A percentile compares a stretch with the other conserved stretches of the same genome.
These are phyloP conservation scores for Campopleginae sp. DNA, from an alignment of 2,888 invertebrate genomes.

Conservation along the genomic window DNA sequence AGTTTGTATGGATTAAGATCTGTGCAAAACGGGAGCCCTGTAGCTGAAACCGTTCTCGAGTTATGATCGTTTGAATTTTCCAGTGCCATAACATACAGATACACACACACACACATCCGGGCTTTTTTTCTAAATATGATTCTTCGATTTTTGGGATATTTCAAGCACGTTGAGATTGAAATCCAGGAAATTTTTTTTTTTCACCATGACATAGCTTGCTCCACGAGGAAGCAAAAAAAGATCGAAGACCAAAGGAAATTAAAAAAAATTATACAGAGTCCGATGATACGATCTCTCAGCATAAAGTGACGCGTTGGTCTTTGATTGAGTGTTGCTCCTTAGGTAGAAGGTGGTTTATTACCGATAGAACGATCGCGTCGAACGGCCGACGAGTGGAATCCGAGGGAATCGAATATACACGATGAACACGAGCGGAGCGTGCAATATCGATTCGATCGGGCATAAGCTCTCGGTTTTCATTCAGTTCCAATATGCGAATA, in stretches of 20 bases:
- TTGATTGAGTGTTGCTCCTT: not conserved
- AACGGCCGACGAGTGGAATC: not conserved
- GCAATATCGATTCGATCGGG: slow-evolving; percentile 50
- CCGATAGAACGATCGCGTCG: slow-evolving; percentile 5
- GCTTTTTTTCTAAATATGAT: too few species aligned
- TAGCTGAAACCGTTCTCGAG: too few species aligned
- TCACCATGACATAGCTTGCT: not conserved
- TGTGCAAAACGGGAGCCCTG: too few species aligned
- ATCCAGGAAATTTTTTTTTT: too few species aligned
- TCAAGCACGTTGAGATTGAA: too few species aligned
- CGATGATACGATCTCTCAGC: not conserved
- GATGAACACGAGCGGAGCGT: slow-evolving; percentile 25
- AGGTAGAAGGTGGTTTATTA: not conserved
- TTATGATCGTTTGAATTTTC: too few species aligned
- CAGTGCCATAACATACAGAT: too few species aligned
- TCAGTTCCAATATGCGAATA: slow-evolving; percentile 37
- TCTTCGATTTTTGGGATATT: too few species aligned
- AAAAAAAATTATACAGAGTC: too few species aligned
- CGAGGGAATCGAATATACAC: not conserved
- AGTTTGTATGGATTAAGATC: too few species aligned
- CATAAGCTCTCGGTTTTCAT: slow-evolving; percentile 50
- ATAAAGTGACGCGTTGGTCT: not conserved
- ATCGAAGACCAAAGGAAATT: too few species aligned
- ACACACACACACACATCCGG: too few species aligned
- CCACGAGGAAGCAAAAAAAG: not conserved